Evolutionary conservation across 1,140 invertebrate species (phyloP), one percentile per base, ranked within the genome.

Genomic region (Holcopasites calliopsidis): DNA sequence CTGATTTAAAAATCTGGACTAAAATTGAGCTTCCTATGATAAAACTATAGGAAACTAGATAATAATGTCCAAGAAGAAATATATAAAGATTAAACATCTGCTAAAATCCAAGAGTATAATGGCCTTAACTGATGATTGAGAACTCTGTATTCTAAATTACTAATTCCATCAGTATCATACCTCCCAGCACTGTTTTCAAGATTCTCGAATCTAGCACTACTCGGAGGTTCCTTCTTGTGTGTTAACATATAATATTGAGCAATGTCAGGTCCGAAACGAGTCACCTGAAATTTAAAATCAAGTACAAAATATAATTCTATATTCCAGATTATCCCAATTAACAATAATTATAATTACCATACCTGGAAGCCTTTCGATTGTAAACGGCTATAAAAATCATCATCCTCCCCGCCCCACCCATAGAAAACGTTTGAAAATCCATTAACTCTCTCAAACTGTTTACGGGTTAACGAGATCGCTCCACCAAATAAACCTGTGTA

Each of bases 401-500:
- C 97, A 91, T 98, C 97, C 92, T 98, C 97, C 47, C 96, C 97
- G 69, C 94, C 96, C 96, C 96, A 97, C 0, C 96, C 97, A 92
- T 94, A 97, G 91, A 96, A 98, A 31, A 94, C 89, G 92, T 98
- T 98, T 16, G 97, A 97, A 93, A 98, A 98, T 2, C 98, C 98
- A 92, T 99, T 99, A 2, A 97, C 94, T 78, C 91, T 89, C 71
- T 94, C 92, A 89, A 95, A 98, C 75, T 96, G 95, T 61, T 94
- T 92, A 42, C 93, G 93, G 10, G 92, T 92, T 64, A 97, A 93
- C 23, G 96, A 93, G 77, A 96, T 93, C n/a, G 94, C 96, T 31
- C 96, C 96, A 10, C 95, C 96, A 90, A 96, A 96, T 18, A 96
- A 90, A 55, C 93, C 93, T 35, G 92, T 91, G 80, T 97, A 97